A percentile compares a stretch with the other conserved stretches of the same genome.
Evolutionary conservation across 2,888 invertebrate species (phyloP).

Genomic region (Platycnemis pennipes): DNA sequence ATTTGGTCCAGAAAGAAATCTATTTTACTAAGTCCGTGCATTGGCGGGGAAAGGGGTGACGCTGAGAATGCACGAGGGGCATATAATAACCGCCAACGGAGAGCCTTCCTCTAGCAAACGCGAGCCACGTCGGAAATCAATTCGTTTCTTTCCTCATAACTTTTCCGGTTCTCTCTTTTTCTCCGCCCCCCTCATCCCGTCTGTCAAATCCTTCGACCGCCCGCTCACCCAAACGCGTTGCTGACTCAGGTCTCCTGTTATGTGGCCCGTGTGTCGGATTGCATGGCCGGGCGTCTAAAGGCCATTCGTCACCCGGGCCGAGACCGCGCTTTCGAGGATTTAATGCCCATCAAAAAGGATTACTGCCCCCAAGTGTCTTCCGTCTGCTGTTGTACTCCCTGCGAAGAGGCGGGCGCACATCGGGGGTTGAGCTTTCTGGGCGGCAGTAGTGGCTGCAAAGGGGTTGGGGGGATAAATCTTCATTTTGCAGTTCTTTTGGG

Average conservation of each 20-base stretch:
- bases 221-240: constrained; percentile 20
- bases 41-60: not conserved
- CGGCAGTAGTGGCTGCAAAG: not conserved
- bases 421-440: not conserved
- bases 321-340: constrained; percentile 63
- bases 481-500: not conserved
- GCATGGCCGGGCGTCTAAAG: not conserved
- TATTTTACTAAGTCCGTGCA: not conserved
- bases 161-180: not conserved
- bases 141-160: not conserved
- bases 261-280: constrained; percentile 1
- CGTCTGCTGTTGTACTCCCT: constrained; percentile 39
- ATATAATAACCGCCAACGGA: not conserved
- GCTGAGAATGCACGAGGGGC: not conserved
- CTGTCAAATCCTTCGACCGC: not conserved
- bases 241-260: constrained; percentile 43
- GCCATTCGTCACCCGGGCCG: constrained; percentile 56
- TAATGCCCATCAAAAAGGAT: constrained; percentile 67
- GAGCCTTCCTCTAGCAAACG: not conserved
- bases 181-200: not conserved
- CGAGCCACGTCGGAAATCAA: not conserved
- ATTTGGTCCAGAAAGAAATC: not conserved
- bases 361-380: constrained; percentile 61
- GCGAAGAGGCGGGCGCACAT: not conserved
- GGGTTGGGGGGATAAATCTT: constrained; percentile 48